Conservation (phyloP, 2,888 invertebrate genomes). For the Lissocephala sabroskyi region DNA sequence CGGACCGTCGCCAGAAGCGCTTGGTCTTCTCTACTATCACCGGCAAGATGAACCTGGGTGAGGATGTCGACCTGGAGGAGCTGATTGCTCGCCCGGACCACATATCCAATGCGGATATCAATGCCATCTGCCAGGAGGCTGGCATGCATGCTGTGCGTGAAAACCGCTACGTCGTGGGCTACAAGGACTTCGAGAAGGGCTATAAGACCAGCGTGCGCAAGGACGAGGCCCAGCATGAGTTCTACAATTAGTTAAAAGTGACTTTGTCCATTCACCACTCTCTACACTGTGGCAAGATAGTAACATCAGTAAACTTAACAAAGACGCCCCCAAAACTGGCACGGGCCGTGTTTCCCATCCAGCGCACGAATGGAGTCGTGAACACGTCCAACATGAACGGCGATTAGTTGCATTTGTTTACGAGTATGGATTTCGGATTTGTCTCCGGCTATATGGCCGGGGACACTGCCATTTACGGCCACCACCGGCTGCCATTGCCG, state of each 20-base stretch:
- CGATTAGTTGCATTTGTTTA: slow-evolving; percentile 71
- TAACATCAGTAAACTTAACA: slow-evolving; percentile 22
- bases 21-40: slow-evolving; percentile 98
- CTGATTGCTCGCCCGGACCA: slow-evolving; percentile 98
- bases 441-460: slow-evolving; percentile 44
- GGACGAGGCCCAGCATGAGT: slow-evolving; percentile 96
- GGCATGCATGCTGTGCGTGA: slow-evolving; percentile 99
- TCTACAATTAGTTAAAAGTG: slow-evolving; percentile 99
- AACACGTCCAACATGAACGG: slow-evolving; percentile 62
- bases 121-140: slow-evolving; percentile 99
- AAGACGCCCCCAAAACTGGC: no score
- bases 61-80: slow-evolving; percentile 99
- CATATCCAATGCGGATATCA: slow-evolving; percentile 99
- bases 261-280: neutral
- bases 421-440: slow-evolving; percentile 68
- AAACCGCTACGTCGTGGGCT: slow-evolving; percentile 96
- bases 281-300: neutral
- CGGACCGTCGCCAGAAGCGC: slow-evolving; percentile 90
- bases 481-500: slow-evolving; percentile 30
- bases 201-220: slow-evolving; percentile 99
- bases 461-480: slow-evolving; percentile 9
- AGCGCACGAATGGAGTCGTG: no score
- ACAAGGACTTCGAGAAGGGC: slow-evolving; percentile 99
- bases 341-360: no score
- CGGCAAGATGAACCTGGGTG: slow-evolving; percentile 95